phyloP scores from a whole-genome alignment of 2,888 invertebrate species.

The Ernsta delagoae region DNA sequence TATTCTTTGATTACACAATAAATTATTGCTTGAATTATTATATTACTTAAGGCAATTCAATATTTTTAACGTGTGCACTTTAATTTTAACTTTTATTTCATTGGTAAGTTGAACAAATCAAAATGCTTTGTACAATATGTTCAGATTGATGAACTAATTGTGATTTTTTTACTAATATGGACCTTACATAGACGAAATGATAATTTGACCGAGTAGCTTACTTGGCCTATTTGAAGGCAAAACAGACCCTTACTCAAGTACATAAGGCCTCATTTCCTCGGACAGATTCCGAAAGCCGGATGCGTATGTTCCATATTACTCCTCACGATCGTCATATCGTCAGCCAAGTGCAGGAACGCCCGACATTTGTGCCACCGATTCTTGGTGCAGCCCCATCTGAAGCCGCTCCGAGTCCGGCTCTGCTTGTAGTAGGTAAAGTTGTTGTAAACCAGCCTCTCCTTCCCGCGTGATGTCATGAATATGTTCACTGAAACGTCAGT shows the following conservation, averaged over 20 bases:
- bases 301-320: constrained; percentile 77
- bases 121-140: background rate
- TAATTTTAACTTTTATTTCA: background rate
- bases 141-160: too few species aligned
- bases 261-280: constrained; percentile 37
- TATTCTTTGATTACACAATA: background rate
- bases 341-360: constrained; percentile 73
- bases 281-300: constrained; percentile 55
- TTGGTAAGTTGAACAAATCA: background rate
- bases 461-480: constrained; percentile 78
- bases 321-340: constrained; percentile 73
- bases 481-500: constrained; percentile 74
- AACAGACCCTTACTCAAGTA: background rate
- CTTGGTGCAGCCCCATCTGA: constrained; percentile 80
- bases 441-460: constrained; percentile 70
- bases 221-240: background rate
- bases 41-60: constrained; percentile 21
- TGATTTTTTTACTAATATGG: too few species aligned
- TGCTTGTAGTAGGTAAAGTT: constrained; percentile 79
- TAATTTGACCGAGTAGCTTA: too few species aligned
- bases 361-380: constrained; percentile 78
- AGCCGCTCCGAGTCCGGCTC: constrained; percentile 68
- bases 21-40: constrained; percentile 22
- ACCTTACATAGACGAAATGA: background rate
- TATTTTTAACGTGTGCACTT: background rate